A percentile compares a stretch with the other conserved stretches of the same genome.
Evolutionary conservation across 2,113 vertebrate genomes (phyloP).

Genomic region (Macaca nemestrina): DNA sequence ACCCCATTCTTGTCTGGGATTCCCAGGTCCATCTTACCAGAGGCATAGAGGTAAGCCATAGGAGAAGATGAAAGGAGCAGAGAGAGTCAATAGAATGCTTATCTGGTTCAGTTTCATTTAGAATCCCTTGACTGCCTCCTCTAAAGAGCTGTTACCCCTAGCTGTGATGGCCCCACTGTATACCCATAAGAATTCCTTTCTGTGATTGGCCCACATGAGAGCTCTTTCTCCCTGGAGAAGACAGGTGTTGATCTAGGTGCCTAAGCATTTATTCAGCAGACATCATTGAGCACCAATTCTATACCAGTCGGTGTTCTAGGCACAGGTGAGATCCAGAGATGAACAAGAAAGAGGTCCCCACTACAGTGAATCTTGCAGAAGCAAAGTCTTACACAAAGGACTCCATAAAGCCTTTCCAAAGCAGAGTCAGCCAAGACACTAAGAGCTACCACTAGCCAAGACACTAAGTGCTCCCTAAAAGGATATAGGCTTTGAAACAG

Average conservation of each 20-base stretch:
- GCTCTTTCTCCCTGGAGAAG: background rate
- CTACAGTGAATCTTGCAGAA: background rate
- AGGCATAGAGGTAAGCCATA: background rate
- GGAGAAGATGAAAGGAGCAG: background rate
- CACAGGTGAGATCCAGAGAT: background rate
- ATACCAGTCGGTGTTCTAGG: background rate
- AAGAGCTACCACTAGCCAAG: background rate
- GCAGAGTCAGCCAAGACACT: background rate
- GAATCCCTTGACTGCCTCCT: background rate
- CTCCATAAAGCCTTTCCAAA: conserved; percentile 10
- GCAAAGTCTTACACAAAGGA: background rate
- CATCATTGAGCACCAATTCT: background rate
- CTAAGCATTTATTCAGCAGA: background rate
- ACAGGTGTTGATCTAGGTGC: background rate
- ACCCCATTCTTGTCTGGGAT: background rate
- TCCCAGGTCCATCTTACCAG: background rate
- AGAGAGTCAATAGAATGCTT: background rate
- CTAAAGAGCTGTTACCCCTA: background rate
- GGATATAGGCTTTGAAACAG: background rate
- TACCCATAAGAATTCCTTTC: background rate
- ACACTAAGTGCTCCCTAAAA: background rate
- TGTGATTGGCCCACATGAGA: background rate
- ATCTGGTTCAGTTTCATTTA: background rate
- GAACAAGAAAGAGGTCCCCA: background rate
- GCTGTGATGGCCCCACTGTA: background rate